Evolutionary conservation across 2,888 invertebrate genomes (phyloP), one percentile per base, ranked within the genome.

Genomic region (Eilema sororculum): DNA sequence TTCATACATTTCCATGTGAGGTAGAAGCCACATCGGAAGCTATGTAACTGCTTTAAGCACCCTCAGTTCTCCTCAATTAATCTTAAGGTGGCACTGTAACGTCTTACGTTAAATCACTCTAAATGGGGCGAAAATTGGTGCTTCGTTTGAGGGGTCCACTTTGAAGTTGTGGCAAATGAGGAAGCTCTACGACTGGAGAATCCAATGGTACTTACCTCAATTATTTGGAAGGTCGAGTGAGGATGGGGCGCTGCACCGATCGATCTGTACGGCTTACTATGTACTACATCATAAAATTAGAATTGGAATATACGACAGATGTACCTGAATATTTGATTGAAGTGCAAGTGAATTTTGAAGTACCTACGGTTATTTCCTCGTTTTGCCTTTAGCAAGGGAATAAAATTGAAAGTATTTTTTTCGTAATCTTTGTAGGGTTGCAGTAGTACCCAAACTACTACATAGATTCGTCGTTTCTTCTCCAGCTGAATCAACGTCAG

Each of bases 21-120:
- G 63, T 69, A 64, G 67, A 79, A 76, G 59, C 65, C 61, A 62
- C 74, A 80, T 76, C 69, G 67, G 74, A 52, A 64, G 61, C 73
- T 67, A 61, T 52, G 61, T 60, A 25, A 28, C 57, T 64, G 63
- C 63, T 25, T 37, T 13, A 22, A 68, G 72, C 57, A 62, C 73
- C 69, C 73, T 71, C 37, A 57, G 65, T 58, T 25, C 25, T 71
- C 70, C 72, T 72, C 62, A 58, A 77, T 80, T 77, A 78, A 69
- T 57, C 73, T 41, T 60, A 69, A 77, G 68, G 58, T 69, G 52
- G 62, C 64, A 72, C 6, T 30, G 41, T 25, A 25, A 63, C 41
- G 68, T 57, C 57, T 68, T 25, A 58, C 63, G 58, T 58, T 68
- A 37, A 65, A 46, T 69, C 64, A 52, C 33, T 33, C 46, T 65